Base-by-base conservation (phyloP, 2,888 invertebrate genomes). In the Athetis lepigone region DNA sequence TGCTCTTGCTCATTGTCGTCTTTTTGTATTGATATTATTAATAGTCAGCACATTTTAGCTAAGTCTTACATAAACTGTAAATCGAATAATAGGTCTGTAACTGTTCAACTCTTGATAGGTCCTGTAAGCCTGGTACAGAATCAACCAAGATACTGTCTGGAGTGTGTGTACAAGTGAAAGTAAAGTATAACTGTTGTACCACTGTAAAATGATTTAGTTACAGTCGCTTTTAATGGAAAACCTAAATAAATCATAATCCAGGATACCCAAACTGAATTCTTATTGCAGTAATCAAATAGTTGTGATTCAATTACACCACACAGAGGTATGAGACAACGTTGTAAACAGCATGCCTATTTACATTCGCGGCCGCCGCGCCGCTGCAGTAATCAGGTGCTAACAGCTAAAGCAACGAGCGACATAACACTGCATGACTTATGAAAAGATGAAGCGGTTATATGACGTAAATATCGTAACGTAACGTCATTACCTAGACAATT, bases 301-400 rank as follows among this genome's bases (percentile, higher is more conserved):
- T 8, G 5, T 52, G 27, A 55, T 54, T 46, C 49, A 29, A n/a
- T 57, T 57, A 29, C 68, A 46, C 46, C 66, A 69, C 19, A 2
- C 40, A 18, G 29, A 46, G 29, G 11, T 65, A 16, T 9, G 19
- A 46, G 29, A 65, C 51, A 51, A 57, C 29, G 19, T 56, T 37
- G 67, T 57, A 57, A 72, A 27, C 11, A 21, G n/a, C n/a, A n/a
- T n/a, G n/a, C n/a, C n/a, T n/a, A n/a, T n/a, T n/a, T n/a, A n/a
- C n/a, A n/a, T n/a, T 52, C 37, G 50, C 25, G 19, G 40, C 6
- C 21, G 11, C n/a, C n/a, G n/a, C n/a, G 16, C 9, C 11, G 49
- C 21, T 72, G 72, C 33, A 51, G 42, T 73, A 57, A 57, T 42
- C 40, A 57, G 45, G 45, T 51, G 66, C 56, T 69, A 72, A 69